Percentiles rank a stretch among this genome's conserved stretches.
These are phyloP conservation scores for Ochlodes sylvanus DNA, from an alignment of 2,888 invertebrate species.

Conservation along the genomic window DNA sequence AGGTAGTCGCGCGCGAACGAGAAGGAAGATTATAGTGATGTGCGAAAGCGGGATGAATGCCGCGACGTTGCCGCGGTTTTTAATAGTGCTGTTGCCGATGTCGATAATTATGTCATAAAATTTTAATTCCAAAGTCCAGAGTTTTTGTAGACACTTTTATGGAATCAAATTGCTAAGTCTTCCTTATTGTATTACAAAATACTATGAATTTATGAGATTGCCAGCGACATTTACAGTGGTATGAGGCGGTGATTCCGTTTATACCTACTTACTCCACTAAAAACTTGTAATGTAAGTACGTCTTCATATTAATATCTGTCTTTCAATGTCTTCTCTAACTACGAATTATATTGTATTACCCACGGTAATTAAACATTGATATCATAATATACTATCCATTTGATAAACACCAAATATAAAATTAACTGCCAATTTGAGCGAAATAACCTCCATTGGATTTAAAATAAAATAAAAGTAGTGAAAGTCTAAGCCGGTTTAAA, in stretches of 20 bases:
- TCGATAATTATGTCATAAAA: slow-evolving; percentile 49
- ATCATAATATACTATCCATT: too few species aligned
- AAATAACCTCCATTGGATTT: too few species aligned
- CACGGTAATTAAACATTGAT: too few species aligned
- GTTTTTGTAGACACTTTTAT: slow-evolving; percentile 31
- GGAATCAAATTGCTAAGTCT: slow-evolving; percentile 30
- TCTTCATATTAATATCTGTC: background rate
- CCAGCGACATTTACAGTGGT: slow-evolving; percentile 9
- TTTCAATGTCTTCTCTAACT: too few species aligned
- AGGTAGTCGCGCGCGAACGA: slow-evolving; percentile 76
- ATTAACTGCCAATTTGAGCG: too few species aligned
- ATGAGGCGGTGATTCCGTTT: background rate
- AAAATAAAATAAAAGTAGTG: too few species aligned
- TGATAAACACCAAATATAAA: too few species aligned
- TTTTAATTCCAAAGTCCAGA: slow-evolving; percentile 26
- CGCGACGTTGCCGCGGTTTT: slow-evolving; percentile 74
- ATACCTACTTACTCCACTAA: background rate
- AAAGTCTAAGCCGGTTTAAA: too few species aligned
- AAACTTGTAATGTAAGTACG: background rate
- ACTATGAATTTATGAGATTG: slow-evolving; percentile 26
- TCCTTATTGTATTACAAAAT: slow-evolving; percentile 27
- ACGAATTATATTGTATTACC: too few species aligned
- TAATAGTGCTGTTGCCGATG: slow-evolving; percentile 56
- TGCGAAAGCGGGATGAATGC: slow-evolving; percentile 61
- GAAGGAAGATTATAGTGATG: slow-evolving; percentile 62